Base-by-base conservation (phyloP, 1,140 invertebrate genomes). In the Wiebesia pumilae region DNA sequence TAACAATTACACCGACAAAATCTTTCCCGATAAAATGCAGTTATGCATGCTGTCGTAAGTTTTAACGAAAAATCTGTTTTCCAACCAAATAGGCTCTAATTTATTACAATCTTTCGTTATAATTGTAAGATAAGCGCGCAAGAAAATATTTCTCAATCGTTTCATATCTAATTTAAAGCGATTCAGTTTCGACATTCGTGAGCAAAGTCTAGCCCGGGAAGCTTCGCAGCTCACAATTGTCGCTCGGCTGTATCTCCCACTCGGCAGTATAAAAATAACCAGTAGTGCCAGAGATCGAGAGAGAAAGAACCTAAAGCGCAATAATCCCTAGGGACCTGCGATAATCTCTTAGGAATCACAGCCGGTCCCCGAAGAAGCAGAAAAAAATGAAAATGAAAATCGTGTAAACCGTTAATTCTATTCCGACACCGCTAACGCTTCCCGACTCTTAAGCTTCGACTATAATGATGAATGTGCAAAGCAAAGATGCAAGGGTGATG, bases 311-410 rank as follows among this genome's bases (percentile, higher is more conserved):
- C 71, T 12, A 43, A 43, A 75, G 9, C 21, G 21, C 43, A 84
- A 78, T 84, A 84, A 79, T 84, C 83, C 62, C 83, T 30, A 69
- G 75, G 24, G 75, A 79, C 58, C 69, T 30, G 40, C 69, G 51
- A 84, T 79, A 40, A 79, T 84, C 58, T 84, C 58, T 12, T 69
- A 67, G 21, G 83, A 65, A 10, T 38, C 12, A 24, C 33, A 51
- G 77, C 7, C 38, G 27, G n/a, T 27, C 35, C 21, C 40, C 43
- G 47, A 65, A 47, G 82, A 84, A 84, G 35, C n/a, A 69, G 3
- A 73, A 43, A 71, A 71, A 83, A 27, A 85, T 38, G 27, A 79
- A 84, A 69, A 84, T 54, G 51, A 69, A 84, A 84, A 84, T 84
- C 73, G 27, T 79, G 83, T 69, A 65, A 84, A 54, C 58, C 35